These are phyloP conservation scores for Pampus argenteus DNA, from an alignment of 2,797 vertebrate genomes.

Conservation along the genomic window DNA sequence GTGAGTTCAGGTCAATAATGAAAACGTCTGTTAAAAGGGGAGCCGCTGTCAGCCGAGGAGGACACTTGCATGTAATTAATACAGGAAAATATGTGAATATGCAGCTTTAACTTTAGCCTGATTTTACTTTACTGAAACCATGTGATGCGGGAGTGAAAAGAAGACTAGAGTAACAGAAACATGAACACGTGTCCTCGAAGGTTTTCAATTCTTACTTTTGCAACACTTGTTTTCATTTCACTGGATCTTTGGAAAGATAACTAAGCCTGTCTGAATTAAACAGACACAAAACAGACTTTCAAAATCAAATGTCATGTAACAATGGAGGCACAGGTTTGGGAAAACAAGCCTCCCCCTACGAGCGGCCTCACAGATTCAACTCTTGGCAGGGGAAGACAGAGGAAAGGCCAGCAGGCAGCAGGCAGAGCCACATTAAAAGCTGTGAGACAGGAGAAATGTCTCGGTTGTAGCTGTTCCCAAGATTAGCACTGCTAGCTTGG, in stretches of 20 bases:
- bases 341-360: constrained; percentile 60
- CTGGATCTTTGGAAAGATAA: constrained; percentile 28
- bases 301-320: constrained; percentile 62
- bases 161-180: neutral
- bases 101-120: neutral
- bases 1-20: constrained; percentile 15
- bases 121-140: neutral
- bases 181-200: neutral
- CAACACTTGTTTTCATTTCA: neutral
- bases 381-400: constrained; percentile 65
- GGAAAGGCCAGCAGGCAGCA: constrained; percentile 48
- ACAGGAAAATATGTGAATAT: neutral
- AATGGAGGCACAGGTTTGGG: constrained; percentile 57
- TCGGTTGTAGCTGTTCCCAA: constrained; percentile 35
- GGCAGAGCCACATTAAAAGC: constrained; percentile 33
- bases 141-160: neutral
- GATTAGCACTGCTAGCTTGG: constrained; percentile 2
- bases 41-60: neutral
- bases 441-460: constrained; percentile 28
- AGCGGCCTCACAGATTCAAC: constrained; percentile 62
- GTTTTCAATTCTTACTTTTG: neutral
- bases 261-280: constrained; percentile 2
- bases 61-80: neutral
- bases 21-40: constrained; percentile 12
- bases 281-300: constrained; percentile 44